phyloP scores from a whole-genome alignment of 2,113 vertebrate species.

The Mastomys natalensis region DNA sequence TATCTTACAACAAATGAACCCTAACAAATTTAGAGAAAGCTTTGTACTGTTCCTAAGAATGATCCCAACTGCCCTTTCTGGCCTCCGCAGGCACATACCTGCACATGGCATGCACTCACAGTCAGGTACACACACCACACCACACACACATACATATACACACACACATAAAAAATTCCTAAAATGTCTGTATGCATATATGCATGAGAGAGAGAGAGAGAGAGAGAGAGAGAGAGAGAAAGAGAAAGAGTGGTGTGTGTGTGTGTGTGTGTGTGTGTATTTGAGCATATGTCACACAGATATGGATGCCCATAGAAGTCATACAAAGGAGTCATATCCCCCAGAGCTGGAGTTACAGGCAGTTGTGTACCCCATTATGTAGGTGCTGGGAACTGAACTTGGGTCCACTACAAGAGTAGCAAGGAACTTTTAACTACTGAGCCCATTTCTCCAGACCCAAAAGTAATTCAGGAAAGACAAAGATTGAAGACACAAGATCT shows the following conservation, averaged over 20 bases:
- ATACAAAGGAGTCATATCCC: neutral
- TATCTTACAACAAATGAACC: slow-evolving; percentile 34
- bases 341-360: neutral
- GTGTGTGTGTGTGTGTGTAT: neutral
- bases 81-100: neutral
- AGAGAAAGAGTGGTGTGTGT: no score
- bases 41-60: neutral
- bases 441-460: neutral
- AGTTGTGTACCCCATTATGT: no score
- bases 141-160: neutral
- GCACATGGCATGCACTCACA: neutral
- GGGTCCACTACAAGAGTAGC: neutral
- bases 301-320: neutral
- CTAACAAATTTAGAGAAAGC: slow-evolving; percentile 19
- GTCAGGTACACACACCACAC: neutral
- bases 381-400: neutral
- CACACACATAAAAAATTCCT: neutral
- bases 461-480: neutral
- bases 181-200: neutral
- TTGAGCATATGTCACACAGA: neutral
- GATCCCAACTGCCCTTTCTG: neutral
- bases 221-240: no score
- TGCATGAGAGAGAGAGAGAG: no score
- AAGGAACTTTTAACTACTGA: neutral
- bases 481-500: slow-evolving; percentile 53